Conservation (phyloP, 2,888 invertebrate species). For the Luperina nickerlii region DNA sequence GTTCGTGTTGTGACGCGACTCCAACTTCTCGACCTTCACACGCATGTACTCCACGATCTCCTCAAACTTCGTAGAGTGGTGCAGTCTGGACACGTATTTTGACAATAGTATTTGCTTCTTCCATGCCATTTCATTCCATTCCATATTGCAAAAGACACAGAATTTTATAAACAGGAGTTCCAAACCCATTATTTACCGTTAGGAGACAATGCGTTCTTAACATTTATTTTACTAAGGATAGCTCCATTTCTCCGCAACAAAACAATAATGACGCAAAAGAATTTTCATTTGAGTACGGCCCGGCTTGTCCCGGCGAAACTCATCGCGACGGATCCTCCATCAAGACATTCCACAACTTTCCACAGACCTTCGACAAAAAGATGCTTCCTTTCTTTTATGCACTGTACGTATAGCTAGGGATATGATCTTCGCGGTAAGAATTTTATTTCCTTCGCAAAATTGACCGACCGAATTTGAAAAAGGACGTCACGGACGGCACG, state of each 20-base stretch:
- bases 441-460: conserved; percentile 67
- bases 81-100: neutral
- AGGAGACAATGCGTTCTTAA: conserved; percentile 61
- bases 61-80: too few species aligned
- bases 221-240: conserved; percentile 70
- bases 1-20: too few species aligned
- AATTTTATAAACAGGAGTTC: conserved; percentile 48
- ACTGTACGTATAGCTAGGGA: conserved; percentile 67
- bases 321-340: conserved; percentile 76
- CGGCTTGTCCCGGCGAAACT: conserved; percentile 73
- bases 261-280: conserved; percentile 85
- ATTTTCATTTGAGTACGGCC: conserved; percentile 86
- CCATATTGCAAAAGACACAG: conserved; percentile 29
- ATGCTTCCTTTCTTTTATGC: conserved; percentile 71
- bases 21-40: too few species aligned
- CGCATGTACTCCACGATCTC: too few species aligned
- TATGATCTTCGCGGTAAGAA: conserved; percentile 66
- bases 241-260: conserved; percentile 75
- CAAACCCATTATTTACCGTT: conserved; percentile 54
- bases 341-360: conserved; percentile 86
- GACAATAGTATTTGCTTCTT: conserved; percentile 14
- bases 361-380: conserved; percentile 80
- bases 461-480: conserved; percentile 60
- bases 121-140: conserved; percentile 20
- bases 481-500: conserved; percentile 59